Base-by-base conservation (phyloP, 1,140 invertebrate genomes). In the Aphidius ervi region DNA sequence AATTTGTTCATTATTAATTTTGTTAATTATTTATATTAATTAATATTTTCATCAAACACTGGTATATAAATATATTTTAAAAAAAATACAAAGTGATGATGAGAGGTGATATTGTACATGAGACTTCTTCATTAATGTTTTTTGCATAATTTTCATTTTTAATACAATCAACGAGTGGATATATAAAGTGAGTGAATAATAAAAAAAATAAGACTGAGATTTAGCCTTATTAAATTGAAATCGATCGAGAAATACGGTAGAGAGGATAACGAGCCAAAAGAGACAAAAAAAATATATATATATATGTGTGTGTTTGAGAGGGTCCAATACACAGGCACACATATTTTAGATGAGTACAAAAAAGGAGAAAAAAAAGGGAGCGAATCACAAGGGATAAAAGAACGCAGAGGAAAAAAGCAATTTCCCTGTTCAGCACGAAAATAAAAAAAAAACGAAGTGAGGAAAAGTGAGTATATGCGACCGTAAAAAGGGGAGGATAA, bases 381-480 rank as follows among this genome's bases (percentile, higher is more conserved):
- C 23, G 23, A 31, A 31, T 31, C 46, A 31, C 42, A 45, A 40
- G 56, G 37, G 20, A 43, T n/a, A 37, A 54, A 41, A 54, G 56
- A 46, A 20, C 54, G 52, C 46, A 45, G 60, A 65, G 63, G 59
- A 62, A 65, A 65, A 65, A 61, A 65, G 63, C 63, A 65, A 65
- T 65, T 65, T 65, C 61, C 63, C 57, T 52, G 56, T 59, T 61
- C 16, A 60, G 42, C 43, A 45, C 43, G 56, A 58, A 55, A 58
- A 43, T 58, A 46, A 40, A 10, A 59, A 46, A 52, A 53, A 62
- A 59, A 59, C 41, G 20, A 40, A 54, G 40, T 6, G 52, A 9
- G 7, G 23, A 39, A 37, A 37, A 37, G 10, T 7, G 49, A 52
- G 31, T 54, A 41, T 31, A 31, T 54, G 37, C 52, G n/a, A 10